These are phyloP conservation scores for Bergia puertoricense DNA, from an alignment of 92 coral and sea anemone species.

Conservation along the genomic window DNA sequence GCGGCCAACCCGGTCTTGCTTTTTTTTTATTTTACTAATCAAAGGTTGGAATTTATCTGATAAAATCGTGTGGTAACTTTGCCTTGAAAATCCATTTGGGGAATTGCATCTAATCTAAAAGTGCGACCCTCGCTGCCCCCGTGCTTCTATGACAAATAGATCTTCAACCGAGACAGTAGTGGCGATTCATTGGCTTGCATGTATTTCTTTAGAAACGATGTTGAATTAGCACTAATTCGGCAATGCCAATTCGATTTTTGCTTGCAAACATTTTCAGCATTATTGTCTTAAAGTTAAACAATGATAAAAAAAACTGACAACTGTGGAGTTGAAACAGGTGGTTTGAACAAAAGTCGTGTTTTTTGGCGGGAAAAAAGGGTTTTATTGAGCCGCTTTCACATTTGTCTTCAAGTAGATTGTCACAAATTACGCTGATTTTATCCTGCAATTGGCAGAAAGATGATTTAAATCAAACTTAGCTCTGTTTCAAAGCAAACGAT, in stretches of 20 bases:
- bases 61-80: not conserved
- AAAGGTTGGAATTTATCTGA: not conserved
- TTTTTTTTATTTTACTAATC: not conserved
- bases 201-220: not conserved
- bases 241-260: not conserved
- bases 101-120: not conserved
- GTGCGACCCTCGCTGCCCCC: not conserved
- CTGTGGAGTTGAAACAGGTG: not conserved
- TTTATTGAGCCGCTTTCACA: not conserved
- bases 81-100: not conserved
- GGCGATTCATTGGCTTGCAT: not conserved
- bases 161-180: not conserved
- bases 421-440: not conserved
- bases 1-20: no score
- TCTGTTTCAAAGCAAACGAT: not conserved
- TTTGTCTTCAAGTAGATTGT: not conserved
- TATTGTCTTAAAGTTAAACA: not conserved
- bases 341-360: not conserved
- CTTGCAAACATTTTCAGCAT: not conserved
- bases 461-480: not conserved
- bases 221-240: not conserved
- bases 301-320: not conserved
- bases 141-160: not conserved
- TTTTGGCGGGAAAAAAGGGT: not conserved
- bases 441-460: no score